A percentile compares a stretch with the other conserved stretches of the same genome.
Conservation (phyloP, 2,113 vertebrate species). For the Eublepharis macularius region DNA sequence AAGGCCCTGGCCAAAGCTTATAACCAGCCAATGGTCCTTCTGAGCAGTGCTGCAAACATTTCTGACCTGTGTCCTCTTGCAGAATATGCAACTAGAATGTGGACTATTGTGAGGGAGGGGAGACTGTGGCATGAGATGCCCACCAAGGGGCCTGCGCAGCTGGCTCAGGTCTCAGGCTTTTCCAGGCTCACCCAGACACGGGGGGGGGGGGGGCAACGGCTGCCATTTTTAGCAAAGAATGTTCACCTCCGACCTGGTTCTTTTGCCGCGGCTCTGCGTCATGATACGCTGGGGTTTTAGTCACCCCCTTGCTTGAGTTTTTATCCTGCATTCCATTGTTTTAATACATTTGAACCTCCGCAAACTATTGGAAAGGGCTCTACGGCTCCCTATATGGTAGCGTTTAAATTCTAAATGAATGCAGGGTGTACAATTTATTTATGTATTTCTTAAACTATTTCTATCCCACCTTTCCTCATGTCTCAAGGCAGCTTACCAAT, state of each 20-base stretch:
- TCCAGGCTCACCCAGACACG: too few relatives aligned
- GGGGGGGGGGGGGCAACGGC: not conserved
- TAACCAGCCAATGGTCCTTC: not conserved
- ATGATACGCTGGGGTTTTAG: too few relatives aligned
- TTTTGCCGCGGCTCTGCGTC: not conserved
- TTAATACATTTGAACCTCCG: not conserved
- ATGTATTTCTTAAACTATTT: too few relatives aligned
- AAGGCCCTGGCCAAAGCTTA: conserved; percentile 20
- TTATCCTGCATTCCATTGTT: not conserved
- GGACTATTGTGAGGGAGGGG: fast-evolving
- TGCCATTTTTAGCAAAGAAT: not conserved
- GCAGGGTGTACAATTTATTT: not conserved
- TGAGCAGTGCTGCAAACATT: not conserved
- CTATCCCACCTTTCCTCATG: too few relatives aligned
- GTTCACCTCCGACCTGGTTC: not conserved
- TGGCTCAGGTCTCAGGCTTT: too few relatives aligned
- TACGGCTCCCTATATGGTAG: not conserved
- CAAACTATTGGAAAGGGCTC: not conserved
- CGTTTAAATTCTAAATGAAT: not conserved
- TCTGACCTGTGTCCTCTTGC: not conserved
- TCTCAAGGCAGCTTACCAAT: too few relatives aligned
- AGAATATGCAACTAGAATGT: not conserved
- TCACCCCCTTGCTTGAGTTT: not conserved
- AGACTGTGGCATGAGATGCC: too few relatives aligned
- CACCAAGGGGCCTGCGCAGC: too few relatives aligned